Base-by-base conservation (phyloP, 2,888 invertebrate genomes). In the Drosophila yooni region DNA sequence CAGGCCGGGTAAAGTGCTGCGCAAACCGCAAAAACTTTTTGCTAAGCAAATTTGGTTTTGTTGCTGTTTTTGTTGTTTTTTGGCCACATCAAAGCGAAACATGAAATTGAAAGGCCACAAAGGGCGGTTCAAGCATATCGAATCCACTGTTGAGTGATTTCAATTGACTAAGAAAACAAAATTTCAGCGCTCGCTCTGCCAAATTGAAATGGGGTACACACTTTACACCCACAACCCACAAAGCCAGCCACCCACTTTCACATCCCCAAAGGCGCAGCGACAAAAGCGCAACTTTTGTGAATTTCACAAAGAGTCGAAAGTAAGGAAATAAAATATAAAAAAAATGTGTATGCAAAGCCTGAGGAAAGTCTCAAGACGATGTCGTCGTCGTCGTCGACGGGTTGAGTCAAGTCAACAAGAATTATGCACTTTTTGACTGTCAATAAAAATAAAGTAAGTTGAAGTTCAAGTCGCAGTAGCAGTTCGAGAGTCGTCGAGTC, bases 391-490 rank as follows among this genome's bases (percentile, higher is more conserved):
- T 43, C 43, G 54, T 61, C 60, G 62, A 50, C 58, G 74, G 66
- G 73, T 78, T 82, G 71, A 74, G 65, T 38, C 57, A 83, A 79
- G 80, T 86, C 82, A 82, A 79, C 76, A 82, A 83, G 82, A 85
- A 91, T 90, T 90, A 90, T 90, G 91, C 90, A 88, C 83, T 90
- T 89, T 84, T 83, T 78, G 86, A 75, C 88, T 89, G 89, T 90
- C 89, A 89, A 90, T 89, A 90, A 89, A 89, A 88, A 83, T 87
- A 89, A 90, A 87, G 81, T 82, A 79, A 86, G 77, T 81, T 82
- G 81, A 76, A 77, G 68, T 79, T 75, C 68, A 65, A 74, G 67
- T 81, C 65, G 57, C 52, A 65, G 73, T 74, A 56, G 69, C 38
- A 61, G 62, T 66, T 65, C 40, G 62, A 60, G 43, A 50, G 64